These are phyloP conservation scores for Aphelocoma coerulescens DNA, from an alignment of 2,113 vertebrate genomes.

Conservation along the genomic window DNA sequence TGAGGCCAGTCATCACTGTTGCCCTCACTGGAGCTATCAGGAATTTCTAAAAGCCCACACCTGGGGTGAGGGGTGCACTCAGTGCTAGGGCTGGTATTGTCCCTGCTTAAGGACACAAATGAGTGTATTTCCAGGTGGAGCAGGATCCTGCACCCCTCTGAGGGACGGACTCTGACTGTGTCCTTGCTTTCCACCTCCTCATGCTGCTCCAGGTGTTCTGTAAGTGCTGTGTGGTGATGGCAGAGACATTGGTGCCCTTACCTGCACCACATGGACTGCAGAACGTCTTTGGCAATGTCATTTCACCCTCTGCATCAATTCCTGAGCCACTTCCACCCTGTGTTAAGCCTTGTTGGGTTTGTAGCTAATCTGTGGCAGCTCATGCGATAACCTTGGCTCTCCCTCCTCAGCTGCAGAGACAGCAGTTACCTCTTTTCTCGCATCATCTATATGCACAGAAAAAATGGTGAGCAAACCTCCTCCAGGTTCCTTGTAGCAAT, in stretches of 20 bases:
- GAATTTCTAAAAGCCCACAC: not conserved
- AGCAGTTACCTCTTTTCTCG: not conserved
- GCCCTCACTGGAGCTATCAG: not conserved
- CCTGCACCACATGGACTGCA: not conserved
- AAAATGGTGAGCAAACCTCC: not conserved
- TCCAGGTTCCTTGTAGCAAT: not conserved
- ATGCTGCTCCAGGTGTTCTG: not conserved
- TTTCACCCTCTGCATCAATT: not conserved
- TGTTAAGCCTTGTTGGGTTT: not conserved
- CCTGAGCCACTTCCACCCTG: not conserved
- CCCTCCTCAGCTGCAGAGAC: not conserved
- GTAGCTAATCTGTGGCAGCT: constrained; percentile 7
- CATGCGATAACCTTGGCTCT: not conserved
- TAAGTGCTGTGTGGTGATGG: not conserved
- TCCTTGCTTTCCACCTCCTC: not conserved
- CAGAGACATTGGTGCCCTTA: fast-evolving
- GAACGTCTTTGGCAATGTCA: not conserved
- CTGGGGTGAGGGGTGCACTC: not conserved
- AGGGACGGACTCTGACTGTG: not conserved
- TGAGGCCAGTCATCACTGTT: not conserved
- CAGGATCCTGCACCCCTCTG: not conserved
- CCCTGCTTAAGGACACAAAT: not conserved
- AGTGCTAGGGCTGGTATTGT: not conserved
- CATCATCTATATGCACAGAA: not conserved
- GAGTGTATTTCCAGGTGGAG: not conserved